Evolutionary conservation across 2,113 vertebrate genomes (phyloP), one percentile per base, ranked within the genome.

Genomic region (Aspiorhynchus laticeps): DNA sequence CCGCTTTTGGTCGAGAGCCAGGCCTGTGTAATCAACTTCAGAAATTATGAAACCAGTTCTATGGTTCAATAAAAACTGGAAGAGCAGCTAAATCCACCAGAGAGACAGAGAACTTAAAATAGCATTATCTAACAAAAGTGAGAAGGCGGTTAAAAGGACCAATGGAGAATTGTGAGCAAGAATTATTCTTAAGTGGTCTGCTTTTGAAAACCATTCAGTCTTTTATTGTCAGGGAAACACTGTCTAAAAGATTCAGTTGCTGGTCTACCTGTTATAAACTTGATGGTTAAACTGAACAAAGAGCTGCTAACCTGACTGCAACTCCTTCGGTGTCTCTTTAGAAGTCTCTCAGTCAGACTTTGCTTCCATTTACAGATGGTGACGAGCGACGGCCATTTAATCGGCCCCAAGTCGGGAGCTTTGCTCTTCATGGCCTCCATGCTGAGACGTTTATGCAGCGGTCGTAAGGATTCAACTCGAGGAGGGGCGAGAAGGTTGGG

Each of bases 281-380:
- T 36, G 31, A 79, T 12, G 26, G 31, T 81, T 48, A 31, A 43
- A 67, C 61, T 28, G 15, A 48, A 48, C 33, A 51, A 83, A 83
- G 28, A 48, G 65, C 82, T 67, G 76, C 63, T 94, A 91, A 95
- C 93, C 95, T 95, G 94, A 87, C 93, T 93, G 53, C 90, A 93
- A 83, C 28, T 87, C 84, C 77, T 90, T 83, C 85, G 80, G 28
- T 89, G 88, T 59, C 90, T 93, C 91, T 93, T 96, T 87, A 92
- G 93, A 28, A 94, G 91, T 74, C 92, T 93, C 61, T 94, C 91
- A 5, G 93, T 90, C 89, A 94, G 59, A 48, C 69, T 93, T 73
- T 94, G 92, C 74, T 93, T 93, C 95, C 94, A 95, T 84, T 89
- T 93, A 91, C 93, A 92, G 80, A 95, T 83, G 21, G 92, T 92